Base-by-base conservation (phyloP, 92 coral and sea anemone genomes). In the Epizoanthus stellaris region DNA sequence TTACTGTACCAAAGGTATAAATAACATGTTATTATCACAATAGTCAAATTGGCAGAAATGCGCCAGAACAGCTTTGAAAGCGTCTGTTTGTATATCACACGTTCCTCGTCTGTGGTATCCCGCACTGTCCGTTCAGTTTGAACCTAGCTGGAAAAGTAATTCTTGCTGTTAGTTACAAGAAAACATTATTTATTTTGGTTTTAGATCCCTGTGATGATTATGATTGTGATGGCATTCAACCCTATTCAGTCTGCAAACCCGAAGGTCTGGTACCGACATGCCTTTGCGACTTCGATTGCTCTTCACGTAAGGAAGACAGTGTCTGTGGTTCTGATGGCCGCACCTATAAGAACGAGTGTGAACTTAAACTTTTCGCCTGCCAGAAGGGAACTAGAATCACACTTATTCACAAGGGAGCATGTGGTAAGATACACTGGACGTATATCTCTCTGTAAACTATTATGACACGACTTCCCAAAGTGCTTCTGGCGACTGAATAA, bases 221-320 rank as follows among this genome's bases (percentile, higher is more conserved):
- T 19, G 82, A 77, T 77, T 77, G 82, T 25, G 70, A 42, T 60
- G 82, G 82, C 40, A 68, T 60, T n/a, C 82, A 70, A 16, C 70
- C 82, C 0, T 77, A 77, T 39, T 77, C 82, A 12, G 70, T 77
- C 16, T 77, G 82, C 70, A 62, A 42, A 57, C 70, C 57, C 9
- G 67, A 62, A 4, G 70, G 82, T 9, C 39, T 20, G 6, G 14
- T 42, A 16, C 39, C 82, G 25, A 40, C 11, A 38, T 77, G 82
- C 25, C 5, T 77, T 16, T 77, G 82, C 11, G 42, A 77, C 39
- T 77, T 61, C 39, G 59, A 62, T 20, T 77, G 82, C 21, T 61
- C 82, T 12, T 77, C 71, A 17, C 58, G 5, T 7, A 77, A 39
- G 47, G 20, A 19, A 40, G 70, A 77, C 43, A 58, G 70, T 8